Conservation (phyloP, 2,797 vertebrate species). For the Varecia variegata region DNA sequence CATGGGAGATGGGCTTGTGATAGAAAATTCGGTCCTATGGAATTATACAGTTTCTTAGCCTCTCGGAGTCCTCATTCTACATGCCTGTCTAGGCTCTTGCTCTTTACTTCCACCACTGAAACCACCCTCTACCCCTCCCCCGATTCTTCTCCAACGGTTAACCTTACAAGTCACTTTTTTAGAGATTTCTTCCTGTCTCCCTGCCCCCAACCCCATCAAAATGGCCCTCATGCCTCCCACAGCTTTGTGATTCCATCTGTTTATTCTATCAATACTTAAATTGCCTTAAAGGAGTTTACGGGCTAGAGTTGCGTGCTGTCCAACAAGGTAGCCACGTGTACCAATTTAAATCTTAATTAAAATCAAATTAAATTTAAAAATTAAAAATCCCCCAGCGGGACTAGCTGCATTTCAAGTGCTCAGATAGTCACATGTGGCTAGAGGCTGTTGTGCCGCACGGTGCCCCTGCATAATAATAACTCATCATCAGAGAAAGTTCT, state of each 20-base stretch:
- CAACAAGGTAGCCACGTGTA: neutral
- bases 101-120: neutral
- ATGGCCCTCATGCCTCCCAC: neutral
- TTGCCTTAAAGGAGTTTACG: neutral
- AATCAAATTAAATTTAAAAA: neutral
- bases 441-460: too few relatives aligned
- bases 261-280: neutral
- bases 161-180: neutral
- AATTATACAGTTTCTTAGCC: too few relatives aligned
- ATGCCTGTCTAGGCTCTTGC: neutral
- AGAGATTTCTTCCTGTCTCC: neutral
- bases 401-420: neutral
- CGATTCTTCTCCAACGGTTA: neutral
- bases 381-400: neutral
- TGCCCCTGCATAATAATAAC: neutral
- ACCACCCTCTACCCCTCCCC: too few relatives aligned
- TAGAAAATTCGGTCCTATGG: neutral
- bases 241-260: neutral
- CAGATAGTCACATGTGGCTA: neutral
- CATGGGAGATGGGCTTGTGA: fast-evolving
- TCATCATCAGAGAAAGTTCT: neutral
- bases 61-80: neutral
- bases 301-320: neutral
- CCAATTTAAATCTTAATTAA: neutral
- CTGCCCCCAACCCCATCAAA: fast-evolving